Conservation (phyloP, 2,888 invertebrate genomes). For the Tyria jacobaeae region DNA sequence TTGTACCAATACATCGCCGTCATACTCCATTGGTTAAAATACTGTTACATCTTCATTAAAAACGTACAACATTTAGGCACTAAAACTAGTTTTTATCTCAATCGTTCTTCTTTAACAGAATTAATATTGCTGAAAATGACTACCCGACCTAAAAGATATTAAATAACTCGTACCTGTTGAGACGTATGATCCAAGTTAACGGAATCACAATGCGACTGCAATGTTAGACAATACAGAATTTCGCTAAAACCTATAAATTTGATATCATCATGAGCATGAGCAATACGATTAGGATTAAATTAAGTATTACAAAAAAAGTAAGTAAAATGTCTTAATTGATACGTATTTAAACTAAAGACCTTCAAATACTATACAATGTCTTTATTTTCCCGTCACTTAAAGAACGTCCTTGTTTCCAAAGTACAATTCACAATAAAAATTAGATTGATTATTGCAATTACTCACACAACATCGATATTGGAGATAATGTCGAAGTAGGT, state of each 20-base stretch:
- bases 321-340: neutral
- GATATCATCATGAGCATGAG: no score
- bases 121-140: no score
- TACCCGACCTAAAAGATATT: neutral
- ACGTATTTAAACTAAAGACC: constrained; percentile 1
- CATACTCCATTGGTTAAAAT: no score
- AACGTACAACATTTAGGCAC: no score
- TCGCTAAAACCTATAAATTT: no score
- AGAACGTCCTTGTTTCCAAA: constrained; percentile 39
- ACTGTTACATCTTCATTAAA: no score
- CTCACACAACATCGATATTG: constrained; percentile 56
- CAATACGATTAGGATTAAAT: neutral
- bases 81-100: no score
- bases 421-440: constrained; percentile 48
- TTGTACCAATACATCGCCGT: no score
- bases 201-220: no score
- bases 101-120: no score
- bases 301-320: neutral
- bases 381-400: constrained; percentile 30
- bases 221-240: no score
- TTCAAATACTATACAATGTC: constrained; percentile 2
- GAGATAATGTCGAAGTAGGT: constrained; percentile 47
- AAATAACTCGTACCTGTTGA: no score
- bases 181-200: neutral
- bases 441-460: constrained; percentile 59